Base-by-base conservation (phyloP, 2,797 vertebrate species). In the Hemibagrus guttatus region DNA sequence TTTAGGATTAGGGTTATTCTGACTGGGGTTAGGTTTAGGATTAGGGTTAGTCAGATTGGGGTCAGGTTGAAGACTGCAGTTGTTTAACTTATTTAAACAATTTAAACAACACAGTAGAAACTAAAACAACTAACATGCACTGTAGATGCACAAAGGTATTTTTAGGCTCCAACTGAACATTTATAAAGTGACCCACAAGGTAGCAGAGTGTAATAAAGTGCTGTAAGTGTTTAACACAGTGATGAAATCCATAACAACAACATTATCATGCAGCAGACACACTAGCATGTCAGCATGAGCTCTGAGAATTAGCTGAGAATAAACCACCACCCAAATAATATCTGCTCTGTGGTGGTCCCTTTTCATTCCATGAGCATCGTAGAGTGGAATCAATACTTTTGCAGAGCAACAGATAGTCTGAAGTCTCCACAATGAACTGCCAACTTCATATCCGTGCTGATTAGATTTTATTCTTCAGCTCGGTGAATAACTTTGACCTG, bases 261-360 rank as follows among this genome's bases (percentile, higher is more conserved):
- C 59, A 66, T 81, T 81, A 46, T 64, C 26, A 81, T 81, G 80
- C 61, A 66, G 21, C 80, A 81, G 61, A 81, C 17, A 52, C 61
- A 31, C 80, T 14, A 54, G 14, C 61, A 11, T 31, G 59, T 52
- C 80, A 81, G 61, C 49, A 61, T 81, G 79, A 49, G 59, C 46
- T 81, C 79, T 63, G 23, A 49, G 46, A 49, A 49, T 63, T n/a
- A 49, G 7, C 80, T 52, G n/a, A 66, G 46, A 31, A 52, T 19
- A 52, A 81, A 81, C 42, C 42, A 81, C 80, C 61, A 19, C 26
- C n/a, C 26, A 13, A 66, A 81, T 52, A 28, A 66, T 66, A 81
- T 52, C 26, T 81, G 61, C 61, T 6, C 61, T 12, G 8, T 13
- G 42, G 58, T 52, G 61, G 26, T 28, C 39, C 17, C 61, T 66